Evolutionary conservation across 2,797 vertebrate species (phyloP), one percentile per base, ranked within the genome.

Genomic region (Acanthurus leucopareius): DNA sequence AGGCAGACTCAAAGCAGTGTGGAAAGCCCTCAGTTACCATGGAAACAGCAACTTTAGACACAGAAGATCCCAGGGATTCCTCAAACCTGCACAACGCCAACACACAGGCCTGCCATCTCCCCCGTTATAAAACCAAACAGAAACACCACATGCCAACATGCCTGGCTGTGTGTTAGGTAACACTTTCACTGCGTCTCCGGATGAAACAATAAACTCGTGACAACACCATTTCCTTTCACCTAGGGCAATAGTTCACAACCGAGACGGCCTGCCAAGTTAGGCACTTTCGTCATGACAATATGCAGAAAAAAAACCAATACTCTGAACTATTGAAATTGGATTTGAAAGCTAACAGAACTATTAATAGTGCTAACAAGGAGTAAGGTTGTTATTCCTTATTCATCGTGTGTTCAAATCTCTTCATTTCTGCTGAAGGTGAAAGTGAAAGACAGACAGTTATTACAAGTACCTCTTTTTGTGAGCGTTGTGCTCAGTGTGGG

Each of bases 11-110:
- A 86, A 76, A 83, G 86, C 49, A 47, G 72, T 65, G 74, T 85
- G 86, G 79, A 89, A 91, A 90, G 75, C 69, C 86, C 86, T 76
- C 17, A 0, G 90, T 94, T 88, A 69, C 93, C 90, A 93, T 93
- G 87, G 92, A 89, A 93, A 93, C 92, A 84, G 82, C 77, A 65
- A 86, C 82, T 86, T 83, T 75, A 88, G 79, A 84, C 51, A 70
- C 64, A 88, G 86, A 91, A 76, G 80, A 91, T 88, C 89, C 90
- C 86, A 86, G 92, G 89, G 90, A 91, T 91, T 92, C 91, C 93
- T 89, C 84, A 75, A 74, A 84, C 56, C 78, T 72, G 79, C 73
- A 56, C 61, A 17, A 62, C 35, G 54, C 81, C 72, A 61, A 87
- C 83, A 82, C 82, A 73, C 62, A 42, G 53, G 49, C 38, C 51